Evolutionary conservation across 2,888 invertebrate genomes (phyloP).

Genomic region (Saturnia japonica): DNA sequence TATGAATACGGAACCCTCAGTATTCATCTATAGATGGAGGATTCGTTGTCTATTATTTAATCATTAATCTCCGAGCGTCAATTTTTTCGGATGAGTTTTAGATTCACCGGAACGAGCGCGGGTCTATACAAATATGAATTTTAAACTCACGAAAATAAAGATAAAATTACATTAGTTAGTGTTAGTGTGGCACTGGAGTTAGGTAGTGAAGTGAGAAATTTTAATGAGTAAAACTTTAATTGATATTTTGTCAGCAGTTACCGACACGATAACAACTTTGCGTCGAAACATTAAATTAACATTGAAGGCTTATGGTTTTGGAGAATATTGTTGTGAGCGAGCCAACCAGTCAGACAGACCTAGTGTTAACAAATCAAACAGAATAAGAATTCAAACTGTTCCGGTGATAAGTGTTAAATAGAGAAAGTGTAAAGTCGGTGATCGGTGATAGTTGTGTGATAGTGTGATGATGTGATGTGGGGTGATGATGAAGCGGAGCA

Average conservation of each 20-base stretch:
- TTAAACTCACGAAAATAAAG: constrained; percentile 27
- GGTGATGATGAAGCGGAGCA: constrained; percentile 69
- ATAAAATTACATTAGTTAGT: constrained; percentile 22
- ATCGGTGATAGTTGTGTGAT: background rate
- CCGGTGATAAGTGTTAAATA: constrained; percentile 4
- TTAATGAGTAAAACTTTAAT: constrained; percentile 65
- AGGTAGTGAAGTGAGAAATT: constrained; percentile 47
- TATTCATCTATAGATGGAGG: background rate
- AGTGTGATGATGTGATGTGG: constrained; percentile 37
- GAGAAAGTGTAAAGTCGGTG: background rate
- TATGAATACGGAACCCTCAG: constrained; percentile 32
- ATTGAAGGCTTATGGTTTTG: constrained; percentile 25
- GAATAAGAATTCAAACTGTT: background rate
- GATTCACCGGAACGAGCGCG: constrained; percentile 38
- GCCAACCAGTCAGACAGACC: background rate
- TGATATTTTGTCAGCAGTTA: constrained; percentile 60
- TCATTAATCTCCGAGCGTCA: constrained; percentile 51
- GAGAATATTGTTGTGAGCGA: constrained; percentile 27
- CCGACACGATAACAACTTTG: constrained; percentile 33
- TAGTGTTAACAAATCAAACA: background rate
- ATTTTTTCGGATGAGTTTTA: constrained; percentile 72
- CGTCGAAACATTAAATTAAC: constrained; percentile 45
- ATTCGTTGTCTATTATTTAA: constrained; percentile 32
- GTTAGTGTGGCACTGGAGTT: background rate
- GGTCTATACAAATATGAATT: constrained; percentile 29